Evolutionary conservation across 1,140 invertebrate species (phyloP).

Genomic region (Magallana gigas): DNA sequence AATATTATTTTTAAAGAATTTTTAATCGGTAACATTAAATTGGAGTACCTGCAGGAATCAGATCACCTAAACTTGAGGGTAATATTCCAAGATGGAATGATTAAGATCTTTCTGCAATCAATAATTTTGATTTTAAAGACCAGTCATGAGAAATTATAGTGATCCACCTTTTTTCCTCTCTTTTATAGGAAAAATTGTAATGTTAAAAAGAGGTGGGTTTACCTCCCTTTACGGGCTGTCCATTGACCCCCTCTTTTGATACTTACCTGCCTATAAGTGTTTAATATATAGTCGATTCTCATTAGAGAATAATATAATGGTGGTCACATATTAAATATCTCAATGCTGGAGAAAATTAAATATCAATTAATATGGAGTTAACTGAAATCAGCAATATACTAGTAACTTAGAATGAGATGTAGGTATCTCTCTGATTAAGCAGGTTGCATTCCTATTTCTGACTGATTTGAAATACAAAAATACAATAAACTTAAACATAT

Average conservation of each 20-base stretch:
- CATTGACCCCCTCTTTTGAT: slow-evolving; percentile 31
- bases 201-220: slow-evolving; percentile 25
- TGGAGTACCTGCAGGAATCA: background rate
- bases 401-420: background rate
- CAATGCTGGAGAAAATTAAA: background rate
- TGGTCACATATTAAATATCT: background rate
- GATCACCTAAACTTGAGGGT: background rate
- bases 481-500: background rate
- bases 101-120: background rate
- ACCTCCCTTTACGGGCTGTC: slow-evolving; percentile 35
- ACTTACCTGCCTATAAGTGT: slow-evolving; percentile 14
- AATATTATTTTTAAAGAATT: background rate
- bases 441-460: background rate
- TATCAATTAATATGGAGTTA: slow-evolving; percentile 5
- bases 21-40: slow-evolving; percentile 4
- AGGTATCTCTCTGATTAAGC: background rate
- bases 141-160: slow-evolving; percentile 12
- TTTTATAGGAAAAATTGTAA: background rate
- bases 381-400: background rate
- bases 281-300: background rate
- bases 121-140: slow-evolving; percentile 1
- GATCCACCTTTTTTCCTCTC: slow-evolving; percentile 3
- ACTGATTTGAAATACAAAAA: background rate
- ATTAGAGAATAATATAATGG: background rate
- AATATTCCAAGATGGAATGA: background rate